Evolutionary conservation across 2,797 vertebrate genomes (phyloP), one percentile per base, ranked within the genome.

Genomic region (Fistularia tabacaria): DNA sequence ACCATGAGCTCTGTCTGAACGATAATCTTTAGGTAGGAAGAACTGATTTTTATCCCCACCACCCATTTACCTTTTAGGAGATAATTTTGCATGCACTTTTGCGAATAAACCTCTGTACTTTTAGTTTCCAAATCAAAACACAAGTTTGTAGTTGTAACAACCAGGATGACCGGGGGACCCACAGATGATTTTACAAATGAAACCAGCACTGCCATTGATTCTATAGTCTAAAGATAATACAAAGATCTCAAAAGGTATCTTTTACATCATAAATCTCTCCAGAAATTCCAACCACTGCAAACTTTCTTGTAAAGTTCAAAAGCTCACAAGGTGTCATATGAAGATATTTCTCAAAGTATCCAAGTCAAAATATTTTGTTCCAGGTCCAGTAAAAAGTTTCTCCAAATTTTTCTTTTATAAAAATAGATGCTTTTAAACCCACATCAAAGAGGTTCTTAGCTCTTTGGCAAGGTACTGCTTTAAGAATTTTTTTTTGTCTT

Each of bases 361-460:
- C 94, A 96, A 96, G 94, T 97, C 94, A 98, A 98, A 98, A 98
- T 98, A 98, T 95, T 88, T 96, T 97, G 93, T 95, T 96, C 93
- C 94, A 96, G 94, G 94, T 96, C 93, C 94, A 93, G 95, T 98
- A 98, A 97, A 98, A 98, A 98, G 94, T 95, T 96, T 96, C 92
- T 96, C 93, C 94, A 95, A 98, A 94, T 95, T 95, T 92, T 90
- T 92, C 84, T 91, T 91, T 93, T 92, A 98, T 93, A 98, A 98
- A 97, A 97, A 98, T 98, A 98, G 93, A 98, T 92, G 93, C 93
- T 96, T 98, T 91, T 90, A 96, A 96, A 98, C 94, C 93, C 94
- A 97, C 95, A 96, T 97, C 96, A 98, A 98, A 98, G 95, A 98
- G 95, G 95, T 93, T 95, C 90, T 93, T 94, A 93, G 94, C 96